A percentile compares a stretch with the other conserved stretches of the same genome.
Conservation (phyloP, 35 echinoderm and acorn worm species). For the Lytechinus pictus region DNA sequence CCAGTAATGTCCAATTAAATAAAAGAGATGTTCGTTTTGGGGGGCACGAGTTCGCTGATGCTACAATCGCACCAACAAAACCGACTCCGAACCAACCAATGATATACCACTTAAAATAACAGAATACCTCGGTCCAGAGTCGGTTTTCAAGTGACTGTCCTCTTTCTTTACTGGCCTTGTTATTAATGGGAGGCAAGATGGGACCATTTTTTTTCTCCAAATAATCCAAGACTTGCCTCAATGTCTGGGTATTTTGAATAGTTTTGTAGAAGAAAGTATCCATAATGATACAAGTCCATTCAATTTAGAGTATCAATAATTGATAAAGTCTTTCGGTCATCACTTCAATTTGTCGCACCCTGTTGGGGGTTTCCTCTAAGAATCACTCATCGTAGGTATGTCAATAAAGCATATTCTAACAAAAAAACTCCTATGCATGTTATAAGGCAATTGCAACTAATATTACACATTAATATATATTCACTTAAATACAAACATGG, state of each 20-base stretch:
- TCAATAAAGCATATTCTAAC: background rate
- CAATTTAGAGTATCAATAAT: background rate
- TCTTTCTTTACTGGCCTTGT: background rate
- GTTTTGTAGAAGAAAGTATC: background rate
- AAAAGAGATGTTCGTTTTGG: too few species aligned
- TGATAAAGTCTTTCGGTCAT: background rate
- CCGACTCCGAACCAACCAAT: too few species aligned
- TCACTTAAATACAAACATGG: background rate
- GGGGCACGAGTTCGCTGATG: too few species aligned
- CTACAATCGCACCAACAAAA: too few species aligned
- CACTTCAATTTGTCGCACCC: background rate
- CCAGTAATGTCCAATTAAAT: too few species aligned
- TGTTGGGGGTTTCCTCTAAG: background rate
- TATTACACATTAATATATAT: constrained; percentile 17
- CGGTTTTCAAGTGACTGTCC: too few species aligned
- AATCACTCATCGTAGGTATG: background rate
- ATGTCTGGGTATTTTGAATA: too few species aligned
- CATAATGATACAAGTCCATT: background rate
- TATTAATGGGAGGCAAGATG: background rate
- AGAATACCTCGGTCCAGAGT: too few species aligned
- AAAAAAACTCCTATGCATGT: background rate
- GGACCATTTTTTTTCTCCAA: background rate
- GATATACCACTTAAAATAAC: too few species aligned
- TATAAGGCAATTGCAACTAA: constrained; percentile 37
- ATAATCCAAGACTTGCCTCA: too few species aligned